Evolutionary conservation across 1,140 invertebrate genomes (phyloP).

Genomic region (Drosophila ambigua): DNA sequence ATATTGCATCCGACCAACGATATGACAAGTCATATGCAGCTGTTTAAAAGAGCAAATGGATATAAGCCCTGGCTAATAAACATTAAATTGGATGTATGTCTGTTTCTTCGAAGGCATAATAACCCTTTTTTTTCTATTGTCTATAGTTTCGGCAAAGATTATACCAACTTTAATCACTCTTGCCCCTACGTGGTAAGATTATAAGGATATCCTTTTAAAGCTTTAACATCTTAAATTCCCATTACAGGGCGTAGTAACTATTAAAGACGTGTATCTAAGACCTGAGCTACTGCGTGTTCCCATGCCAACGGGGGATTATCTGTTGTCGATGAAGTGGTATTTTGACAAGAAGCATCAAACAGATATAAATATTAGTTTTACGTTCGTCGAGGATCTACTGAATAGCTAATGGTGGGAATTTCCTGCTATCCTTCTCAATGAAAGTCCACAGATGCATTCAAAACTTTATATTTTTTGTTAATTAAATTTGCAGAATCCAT

Average conservation of each 20-base stretch:
- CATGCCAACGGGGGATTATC: slow-evolving; percentile 28
- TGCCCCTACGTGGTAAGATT: slow-evolving; percentile 30
- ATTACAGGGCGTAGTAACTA: not conserved
- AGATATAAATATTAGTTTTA: slow-evolving; percentile 23
- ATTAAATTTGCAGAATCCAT: too few relatives aligned
- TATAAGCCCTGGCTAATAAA: slow-evolving; percentile 32
- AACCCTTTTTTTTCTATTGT: not conserved
- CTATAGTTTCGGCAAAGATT: not conserved
- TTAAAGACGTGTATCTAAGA: slow-evolving; percentile 21
- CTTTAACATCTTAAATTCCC: not conserved
- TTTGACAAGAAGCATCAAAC: slow-evolving; percentile 11
- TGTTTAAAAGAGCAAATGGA: slow-evolving; percentile 22
- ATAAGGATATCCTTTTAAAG: not conserved
- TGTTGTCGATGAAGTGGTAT: slow-evolving; percentile 2
- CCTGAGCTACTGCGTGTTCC: slow-evolving; percentile 11
- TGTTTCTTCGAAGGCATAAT: not conserved
- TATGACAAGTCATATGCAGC: slow-evolving; percentile 1
- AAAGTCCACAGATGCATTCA: too few relatives aligned
- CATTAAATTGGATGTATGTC: slow-evolving; percentile 9
- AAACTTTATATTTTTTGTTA: too few relatives aligned
- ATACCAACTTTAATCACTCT: slow-evolving; percentile 22
- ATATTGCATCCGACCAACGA: slow-evolving; percentile 3
- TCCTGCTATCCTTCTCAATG: too few relatives aligned
- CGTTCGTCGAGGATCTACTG: slow-evolving; percentile 15
- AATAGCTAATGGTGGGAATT: not conserved